Evolutionary conservation across 1,140 invertebrate genomes (phyloP).

Genomic region (Leptoteleia sp.): DNA sequence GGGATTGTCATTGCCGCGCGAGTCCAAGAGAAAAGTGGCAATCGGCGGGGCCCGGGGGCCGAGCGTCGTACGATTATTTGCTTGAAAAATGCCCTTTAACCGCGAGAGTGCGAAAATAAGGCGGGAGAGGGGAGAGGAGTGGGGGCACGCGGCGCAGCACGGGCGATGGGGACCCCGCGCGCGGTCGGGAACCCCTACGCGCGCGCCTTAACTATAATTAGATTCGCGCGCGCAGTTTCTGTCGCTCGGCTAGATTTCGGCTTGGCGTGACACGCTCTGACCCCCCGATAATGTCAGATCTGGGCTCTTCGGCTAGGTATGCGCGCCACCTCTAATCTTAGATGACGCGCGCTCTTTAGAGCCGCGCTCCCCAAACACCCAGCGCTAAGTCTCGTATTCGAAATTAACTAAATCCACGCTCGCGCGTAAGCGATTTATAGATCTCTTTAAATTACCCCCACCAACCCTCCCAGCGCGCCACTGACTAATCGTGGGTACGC

Average conservation of each 20-base stretch:
- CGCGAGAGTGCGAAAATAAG: constrained; percentile 27
- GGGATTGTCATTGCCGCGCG: too few species aligned
- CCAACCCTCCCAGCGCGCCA: too few species aligned
- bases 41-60: too few species aligned
- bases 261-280: constrained; percentile 71
- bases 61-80: too few species aligned
- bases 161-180: not conserved
- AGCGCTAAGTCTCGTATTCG: not conserved
- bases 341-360: constrained; percentile 59
- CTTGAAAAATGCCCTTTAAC: too few species aligned
- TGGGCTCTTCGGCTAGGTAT: constrained; percentile 72
- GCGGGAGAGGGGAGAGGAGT: not conserved
- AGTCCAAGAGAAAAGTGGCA: too few species aligned
- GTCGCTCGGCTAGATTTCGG: constrained; percentile 69
- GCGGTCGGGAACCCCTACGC: constrained; percentile 56
- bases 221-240: constrained; percentile 59
- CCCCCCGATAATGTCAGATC: constrained; percentile 78
- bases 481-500: constrained; percentile 39
- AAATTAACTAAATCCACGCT: constrained; percentile 40
- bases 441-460: constrained; percentile 32
- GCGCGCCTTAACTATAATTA: constrained; percentile 73
- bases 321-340: constrained; percentile 78
- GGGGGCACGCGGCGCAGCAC: not conserved
- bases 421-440: constrained; percentile 49
- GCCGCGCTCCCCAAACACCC: constrained; percentile 11